Conservation (phyloP, 2,113 vertebrate genomes). For the Halichoeres trimaculatus region DNA sequence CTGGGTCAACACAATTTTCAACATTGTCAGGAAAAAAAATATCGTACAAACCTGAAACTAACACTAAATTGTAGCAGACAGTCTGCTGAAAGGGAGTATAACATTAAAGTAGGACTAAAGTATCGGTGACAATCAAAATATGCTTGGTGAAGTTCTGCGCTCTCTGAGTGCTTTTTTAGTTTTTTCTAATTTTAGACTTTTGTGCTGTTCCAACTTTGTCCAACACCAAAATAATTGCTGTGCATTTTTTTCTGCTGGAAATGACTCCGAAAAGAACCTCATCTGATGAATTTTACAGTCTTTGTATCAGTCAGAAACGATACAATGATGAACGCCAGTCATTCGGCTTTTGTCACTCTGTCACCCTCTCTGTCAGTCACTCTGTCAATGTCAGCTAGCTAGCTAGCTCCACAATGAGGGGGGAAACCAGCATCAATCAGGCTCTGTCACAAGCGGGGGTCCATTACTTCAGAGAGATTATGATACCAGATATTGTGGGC, state of each 20-base stretch:
- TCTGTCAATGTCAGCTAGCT: constrained; percentile 64
- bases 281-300: constrained; percentile 15
- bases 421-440: constrained; percentile 66
- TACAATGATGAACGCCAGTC: constrained; percentile 50
- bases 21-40: too few species aligned
- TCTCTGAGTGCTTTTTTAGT: too few species aligned
- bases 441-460: constrained; percentile 46
- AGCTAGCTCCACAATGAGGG: constrained; percentile 42
- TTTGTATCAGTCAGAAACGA: constrained; percentile 39
- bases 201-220: not conserved
- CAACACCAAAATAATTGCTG: not conserved
- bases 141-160: too few species aligned
- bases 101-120: too few species aligned
- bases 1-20: too few species aligned
- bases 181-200: too few species aligned
- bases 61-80: too few species aligned
- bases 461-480: constrained; percentile 66
- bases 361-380: constrained; percentile 67
- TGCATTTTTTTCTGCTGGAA: not conserved
- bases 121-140: too few species aligned
- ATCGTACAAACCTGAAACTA: too few species aligned
- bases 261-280: not conserved
- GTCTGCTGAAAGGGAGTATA: too few species aligned
- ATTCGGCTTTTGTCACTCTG: constrained; percentile 63
- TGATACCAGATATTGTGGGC: constrained; percentile 47